Percentiles rank a stretch among this genome's conserved stretches.
Conservation (phyloP, 2,888 invertebrate species). For the Volucella zonaria region DNA sequence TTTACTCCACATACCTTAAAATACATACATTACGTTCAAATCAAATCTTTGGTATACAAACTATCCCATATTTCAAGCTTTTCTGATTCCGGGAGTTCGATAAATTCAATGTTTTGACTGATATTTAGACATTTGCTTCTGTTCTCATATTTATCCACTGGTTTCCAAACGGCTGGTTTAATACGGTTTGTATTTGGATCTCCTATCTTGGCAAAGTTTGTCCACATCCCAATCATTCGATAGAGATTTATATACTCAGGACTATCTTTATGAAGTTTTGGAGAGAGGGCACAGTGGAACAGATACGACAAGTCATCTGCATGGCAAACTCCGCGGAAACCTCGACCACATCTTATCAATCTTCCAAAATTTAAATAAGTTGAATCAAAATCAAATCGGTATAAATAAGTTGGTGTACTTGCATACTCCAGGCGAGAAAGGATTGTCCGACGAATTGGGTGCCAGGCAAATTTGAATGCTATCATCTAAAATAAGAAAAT, state of each 20-base stretch:
- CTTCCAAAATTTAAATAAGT: constrained; percentile 79
- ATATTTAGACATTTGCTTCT: constrained; percentile 80
- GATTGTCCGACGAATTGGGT: constrained; percentile 78
- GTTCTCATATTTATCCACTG: constrained; percentile 76
- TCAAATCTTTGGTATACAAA: constrained; percentile 73
- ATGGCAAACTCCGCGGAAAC: constrained; percentile 80
- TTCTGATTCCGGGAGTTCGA: constrained; percentile 79
- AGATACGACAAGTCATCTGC: constrained; percentile 80
- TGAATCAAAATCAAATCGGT: constrained; percentile 81
- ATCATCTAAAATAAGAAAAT: constrained; percentile 76
- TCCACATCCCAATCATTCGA: constrained; percentile 79
- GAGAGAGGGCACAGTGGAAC: constrained; percentile 77
- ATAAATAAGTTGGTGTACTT: constrained; percentile 79
- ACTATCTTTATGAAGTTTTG: constrained; percentile 77
- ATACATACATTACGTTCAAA: neutral
- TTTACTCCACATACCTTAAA: neutral
- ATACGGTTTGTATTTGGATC: constrained; percentile 79
- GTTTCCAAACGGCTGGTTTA: constrained; percentile 78
- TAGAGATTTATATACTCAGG: constrained; percentile 80
- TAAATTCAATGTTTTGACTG: constrained; percentile 78
- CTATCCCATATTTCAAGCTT: constrained; percentile 80
- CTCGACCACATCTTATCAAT: constrained; percentile 78
- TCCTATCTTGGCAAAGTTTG: constrained; percentile 79
- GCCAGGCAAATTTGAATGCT: constrained; percentile 76
- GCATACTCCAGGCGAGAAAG: constrained; percentile 78